phyloP scores from a whole-genome alignment of 2,888 invertebrate species.

The Agonum fuliginosum region DNA sequence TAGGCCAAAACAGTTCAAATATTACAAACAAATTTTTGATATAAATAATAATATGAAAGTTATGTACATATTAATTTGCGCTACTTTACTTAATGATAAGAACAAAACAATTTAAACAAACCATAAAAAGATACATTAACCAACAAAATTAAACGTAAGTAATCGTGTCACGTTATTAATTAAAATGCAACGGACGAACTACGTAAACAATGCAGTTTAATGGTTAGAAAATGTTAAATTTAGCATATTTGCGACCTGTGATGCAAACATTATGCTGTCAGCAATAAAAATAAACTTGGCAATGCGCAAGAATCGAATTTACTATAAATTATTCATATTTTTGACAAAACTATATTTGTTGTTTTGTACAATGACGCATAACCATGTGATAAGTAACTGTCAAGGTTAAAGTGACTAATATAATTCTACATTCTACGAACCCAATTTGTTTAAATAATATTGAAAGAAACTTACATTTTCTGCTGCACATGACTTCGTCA shows the following conservation, averaged over 20 bases:
- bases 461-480: slow-evolving; percentile 2
- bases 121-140: background rate
- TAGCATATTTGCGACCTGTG: slow-evolving; percentile 40
- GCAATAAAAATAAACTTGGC: slow-evolving; percentile 46
- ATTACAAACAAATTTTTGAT: no score
- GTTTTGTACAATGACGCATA: background rate
- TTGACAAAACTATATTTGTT: background rate
- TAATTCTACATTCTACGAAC: background rate
- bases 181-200: background rate
- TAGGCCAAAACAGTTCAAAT: no score
- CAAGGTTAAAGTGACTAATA: slow-evolving; percentile 34
- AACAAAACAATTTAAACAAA: background rate
- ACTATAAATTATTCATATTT: background rate
- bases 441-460: background rate
- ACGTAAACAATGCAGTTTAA: background rate
- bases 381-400: background rate
- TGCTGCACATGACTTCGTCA: background rate
- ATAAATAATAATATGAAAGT: no score
- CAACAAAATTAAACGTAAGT: background rate
- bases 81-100: background rate
- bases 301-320: slow-evolving; percentile 2
- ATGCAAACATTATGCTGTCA: slow-evolving; percentile 32
- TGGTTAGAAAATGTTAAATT: slow-evolving; percentile 3
- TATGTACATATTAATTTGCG: background rate
- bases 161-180: background rate